phyloP scores from a whole-genome alignment of 1,140 invertebrate species.

The Scaptomyza graminum region DNA sequence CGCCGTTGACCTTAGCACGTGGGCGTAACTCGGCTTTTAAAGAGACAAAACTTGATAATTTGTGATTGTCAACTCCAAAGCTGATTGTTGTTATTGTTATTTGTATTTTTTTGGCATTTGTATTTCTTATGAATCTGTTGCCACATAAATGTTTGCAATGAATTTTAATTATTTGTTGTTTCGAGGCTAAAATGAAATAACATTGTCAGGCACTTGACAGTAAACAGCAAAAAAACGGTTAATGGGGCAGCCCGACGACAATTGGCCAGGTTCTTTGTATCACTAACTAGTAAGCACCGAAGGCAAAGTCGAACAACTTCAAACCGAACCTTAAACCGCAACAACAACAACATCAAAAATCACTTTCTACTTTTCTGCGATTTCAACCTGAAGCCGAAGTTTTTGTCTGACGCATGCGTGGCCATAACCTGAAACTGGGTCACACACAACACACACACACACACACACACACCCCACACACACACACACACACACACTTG shows the following conservation, averaged over 20 bases:
- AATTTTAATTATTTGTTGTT: slow-evolving; percentile 70
- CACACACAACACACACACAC: slow-evolving; percentile 39
- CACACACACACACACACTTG: slow-evolving; percentile 5
- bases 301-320: background rate
- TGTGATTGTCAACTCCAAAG: slow-evolving; percentile 59
- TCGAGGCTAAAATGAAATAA: slow-evolving; percentile 60
- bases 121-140: slow-evolving; percentile 60
- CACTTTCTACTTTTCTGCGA: slow-evolving; percentile 74
- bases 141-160: slow-evolving; percentile 68
- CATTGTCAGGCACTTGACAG: slow-evolving; percentile 50
- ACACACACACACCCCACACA: slow-evolving; percentile 19
- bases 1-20: slow-evolving; percentile 64
- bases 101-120: slow-evolving; percentile 56
- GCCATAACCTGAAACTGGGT: slow-evolving; percentile 61
- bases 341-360: slow-evolving; percentile 24
- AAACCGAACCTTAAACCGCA: background rate
- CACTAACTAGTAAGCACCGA: background rate
- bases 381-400: slow-evolving; percentile 26
- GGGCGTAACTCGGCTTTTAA: slow-evolving; percentile 51
- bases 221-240: background rate
- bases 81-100: slow-evolving; percentile 42
- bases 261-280: slow-evolving; percentile 6
- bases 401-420: slow-evolving; percentile 53
- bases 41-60: slow-evolving; percentile 25
- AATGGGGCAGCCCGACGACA: slow-evolving; percentile 14